phyloP scores from a whole-genome alignment of 2,888 invertebrate genomes.

The Eremobia ochroleuca region DNA sequence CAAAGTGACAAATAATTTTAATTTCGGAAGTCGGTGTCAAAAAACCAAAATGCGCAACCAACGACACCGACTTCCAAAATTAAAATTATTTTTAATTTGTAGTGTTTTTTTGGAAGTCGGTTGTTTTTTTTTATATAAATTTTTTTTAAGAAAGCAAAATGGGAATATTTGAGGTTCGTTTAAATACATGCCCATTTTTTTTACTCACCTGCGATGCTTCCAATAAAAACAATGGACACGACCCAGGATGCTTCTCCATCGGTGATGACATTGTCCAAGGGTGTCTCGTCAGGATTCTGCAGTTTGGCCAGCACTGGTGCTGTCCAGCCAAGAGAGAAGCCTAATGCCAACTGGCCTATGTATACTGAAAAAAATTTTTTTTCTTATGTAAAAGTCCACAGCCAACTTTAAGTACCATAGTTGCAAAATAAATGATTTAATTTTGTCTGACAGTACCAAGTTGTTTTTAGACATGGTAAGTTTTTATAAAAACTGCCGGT shows the following conservation, averaged over 20 bases:
- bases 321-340: slow-evolving; percentile 27
- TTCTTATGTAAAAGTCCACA: neutral
- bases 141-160: neutral
- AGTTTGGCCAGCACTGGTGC: slow-evolving; percentile 38
- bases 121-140: too few species aligned
- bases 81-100: too few species aligned
- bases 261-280: slow-evolving; percentile 22
- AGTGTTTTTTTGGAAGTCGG: too few species aligned
- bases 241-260: slow-evolving; percentile 40
- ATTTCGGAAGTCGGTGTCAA: too few species aligned
- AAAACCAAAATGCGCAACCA: too few species aligned
- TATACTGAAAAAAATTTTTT: slow-evolving; percentile 42
- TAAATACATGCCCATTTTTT: neutral
- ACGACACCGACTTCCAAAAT: too few species aligned
- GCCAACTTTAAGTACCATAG: too few species aligned
- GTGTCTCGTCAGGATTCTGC: slow-evolving; percentile 38
- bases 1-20: too few species aligned
- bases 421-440: neutral
- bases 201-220: neutral
- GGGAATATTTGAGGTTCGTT: neutral
- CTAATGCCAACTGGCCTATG: slow-evolving; percentile 23
- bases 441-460: neutral
- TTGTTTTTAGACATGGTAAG: neutral
- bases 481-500: neutral
- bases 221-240: slow-evolving; percentile 13